phyloP scores from a whole-genome alignment of 2,113 vertebrate genomes.

The Oreotragus oreotragus region DNA sequence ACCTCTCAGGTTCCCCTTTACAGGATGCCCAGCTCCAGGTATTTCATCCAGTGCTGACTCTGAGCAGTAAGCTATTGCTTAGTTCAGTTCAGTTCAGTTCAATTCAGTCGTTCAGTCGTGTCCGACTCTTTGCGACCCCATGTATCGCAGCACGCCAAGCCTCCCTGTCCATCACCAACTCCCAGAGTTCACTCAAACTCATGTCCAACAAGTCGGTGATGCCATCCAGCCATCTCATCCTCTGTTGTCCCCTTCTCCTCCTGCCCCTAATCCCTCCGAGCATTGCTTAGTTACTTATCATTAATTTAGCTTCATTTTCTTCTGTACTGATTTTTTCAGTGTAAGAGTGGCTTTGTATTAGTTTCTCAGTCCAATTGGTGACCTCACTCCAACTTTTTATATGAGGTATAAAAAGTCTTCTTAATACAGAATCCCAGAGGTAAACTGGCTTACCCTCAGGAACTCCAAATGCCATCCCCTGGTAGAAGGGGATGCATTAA shows the following conservation, averaged over 20 bases:
- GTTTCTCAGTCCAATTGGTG: neutral
- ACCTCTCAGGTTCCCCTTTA: neutral
- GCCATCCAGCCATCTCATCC: too few species aligned
- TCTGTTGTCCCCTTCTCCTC: too few species aligned
- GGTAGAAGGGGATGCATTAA: neutral
- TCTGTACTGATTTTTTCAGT: neutral
- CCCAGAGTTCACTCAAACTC: too few species aligned
- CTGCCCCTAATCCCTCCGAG: too few species aligned
- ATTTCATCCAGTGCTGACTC: neutral
- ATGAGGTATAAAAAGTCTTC: neutral
- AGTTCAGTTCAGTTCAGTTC: neutral
- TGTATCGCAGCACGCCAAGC: too few species aligned
- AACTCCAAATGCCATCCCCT: neutral
- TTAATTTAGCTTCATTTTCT: neutral
- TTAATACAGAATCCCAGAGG: neutral
- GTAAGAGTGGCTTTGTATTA: neutral
- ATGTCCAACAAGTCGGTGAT: too few species aligned
- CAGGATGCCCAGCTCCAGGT: neutral
- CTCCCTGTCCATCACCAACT: too few species aligned
- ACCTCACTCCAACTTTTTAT: neutral
- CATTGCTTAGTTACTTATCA: neutral
- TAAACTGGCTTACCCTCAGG: neutral
- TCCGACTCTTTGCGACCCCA: too few species aligned
- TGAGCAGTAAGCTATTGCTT: neutral
- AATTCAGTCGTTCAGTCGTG: too few species aligned